Percentiles rank a stretch among this genome's conserved stretches.
Conservation (phyloP, 2,797 vertebrate species). For the Cryptoblepharus egeriae region DNA sequence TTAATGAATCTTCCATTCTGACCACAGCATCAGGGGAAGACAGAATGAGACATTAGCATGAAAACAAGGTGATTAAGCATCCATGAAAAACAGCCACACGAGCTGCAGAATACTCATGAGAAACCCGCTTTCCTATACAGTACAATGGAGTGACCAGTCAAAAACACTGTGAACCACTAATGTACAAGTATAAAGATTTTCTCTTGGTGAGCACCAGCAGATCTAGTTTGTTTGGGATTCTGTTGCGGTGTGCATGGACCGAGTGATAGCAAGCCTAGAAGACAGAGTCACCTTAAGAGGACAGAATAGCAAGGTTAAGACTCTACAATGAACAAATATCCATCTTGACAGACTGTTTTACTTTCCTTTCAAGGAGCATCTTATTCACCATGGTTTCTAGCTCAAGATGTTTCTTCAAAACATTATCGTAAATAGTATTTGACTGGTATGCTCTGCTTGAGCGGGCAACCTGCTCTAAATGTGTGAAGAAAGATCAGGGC, state of each 20-base stretch:
- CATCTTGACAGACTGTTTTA: conserved; percentile 40
- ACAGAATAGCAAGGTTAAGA: neutral
- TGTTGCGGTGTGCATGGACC: neutral
- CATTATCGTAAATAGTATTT: conserved; percentile 54
- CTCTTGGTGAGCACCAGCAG: too few species aligned
- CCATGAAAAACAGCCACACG: too few species aligned
- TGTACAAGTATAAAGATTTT: neutral
- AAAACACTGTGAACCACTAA: too few species aligned
- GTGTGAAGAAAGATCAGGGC: conserved; percentile 61
- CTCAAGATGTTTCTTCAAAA: conserved; percentile 54
- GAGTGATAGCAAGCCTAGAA: neutral
- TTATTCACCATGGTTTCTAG: conserved; percentile 44
- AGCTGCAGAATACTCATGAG: too few species aligned
- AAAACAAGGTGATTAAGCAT: too few species aligned
- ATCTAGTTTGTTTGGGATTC: neutral
- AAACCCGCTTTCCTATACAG: too few species aligned
- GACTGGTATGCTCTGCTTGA: conserved; percentile 65
- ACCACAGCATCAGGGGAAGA: too few species aligned
- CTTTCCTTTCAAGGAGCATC: conserved; percentile 40
- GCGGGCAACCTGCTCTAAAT: conserved; percentile 55
- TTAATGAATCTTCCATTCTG: too few species aligned
- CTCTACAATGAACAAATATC: conserved; percentile 33
- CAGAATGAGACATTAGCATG: too few species aligned
- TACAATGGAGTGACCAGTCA: too few species aligned
- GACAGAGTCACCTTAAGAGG: neutral